Evolutionary conservation across 2,113 vertebrate genomes (phyloP), one percentile per base, ranked within the genome.

Genomic region (Prionailurus viverrinus): DNA sequence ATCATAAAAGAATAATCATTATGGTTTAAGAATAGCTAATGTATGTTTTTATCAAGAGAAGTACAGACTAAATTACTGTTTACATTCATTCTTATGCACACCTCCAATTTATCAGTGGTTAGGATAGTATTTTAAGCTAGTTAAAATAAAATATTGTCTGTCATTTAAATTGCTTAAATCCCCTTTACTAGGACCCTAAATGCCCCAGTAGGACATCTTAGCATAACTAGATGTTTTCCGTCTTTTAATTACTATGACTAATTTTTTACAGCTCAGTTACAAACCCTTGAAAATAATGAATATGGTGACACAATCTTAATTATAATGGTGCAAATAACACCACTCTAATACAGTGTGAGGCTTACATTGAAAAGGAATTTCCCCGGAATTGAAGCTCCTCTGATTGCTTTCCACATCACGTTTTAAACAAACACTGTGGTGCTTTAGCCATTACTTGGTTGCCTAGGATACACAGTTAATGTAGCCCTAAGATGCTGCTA

Each of bases 381-480:
- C 94, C 94, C 96, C 21, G 29, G 91, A 76, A 98, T 66, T 95
- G 90, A 96, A 94, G 81, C 63, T 71, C 78, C 55, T 97, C 97
- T 98, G 98, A 98, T 99, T 98, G 97, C 98, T 96, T 99, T 99
- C 98, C 98, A 95, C 69, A 65, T 98, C 99, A 99, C 97, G 96
- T 99, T 98, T 74, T 94, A 98, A 98, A 98, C 95, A 98, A 97
- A 97, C 98, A 98, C 98, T 97, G 98, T 94, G 93, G 97, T 71
- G 97, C 98, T 99, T 99, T 97, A 98, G 97, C 97, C 98, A 98
- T 98, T 87, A 98, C 98, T 98, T 98, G 97, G 99, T 99, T 99
- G 98, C 99, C 98, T 97, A 98, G 99, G 98, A 95, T 98, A 99
- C 98, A 81, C 90, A 98, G 97, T 98, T 97, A 96, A 98, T 97